These are phyloP conservation scores for Echiichthys vipera DNA, from an alignment of 2,797 vertebrate species.

Conservation along the genomic window DNA sequence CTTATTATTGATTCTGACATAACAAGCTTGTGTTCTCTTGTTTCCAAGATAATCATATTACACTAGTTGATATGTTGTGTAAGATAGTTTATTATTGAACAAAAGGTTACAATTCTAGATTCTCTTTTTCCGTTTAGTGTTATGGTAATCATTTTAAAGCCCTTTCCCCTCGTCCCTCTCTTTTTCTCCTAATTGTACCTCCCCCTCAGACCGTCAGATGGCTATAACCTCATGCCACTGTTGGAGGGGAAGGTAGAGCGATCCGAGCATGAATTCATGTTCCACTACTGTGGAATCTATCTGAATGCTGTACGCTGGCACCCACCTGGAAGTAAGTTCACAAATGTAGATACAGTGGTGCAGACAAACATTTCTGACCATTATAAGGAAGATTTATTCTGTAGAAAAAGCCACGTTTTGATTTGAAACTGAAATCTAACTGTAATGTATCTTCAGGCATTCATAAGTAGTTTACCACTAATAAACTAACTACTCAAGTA, in stretches of 20 bases:
- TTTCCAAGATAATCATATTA: not conserved
- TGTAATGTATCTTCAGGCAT: not conserved
- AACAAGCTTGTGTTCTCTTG: not conserved
- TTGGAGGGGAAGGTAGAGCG: conserved; percentile 79
- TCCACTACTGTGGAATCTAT: conserved; percentile 92
- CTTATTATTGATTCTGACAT: not conserved
- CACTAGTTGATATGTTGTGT: not conserved
- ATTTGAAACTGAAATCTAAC: not conserved
- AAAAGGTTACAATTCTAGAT: not conserved
- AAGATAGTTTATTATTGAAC: not conserved
- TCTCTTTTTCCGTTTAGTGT: not conserved
- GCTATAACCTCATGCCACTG: conserved; percentile 91
- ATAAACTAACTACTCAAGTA: not conserved
- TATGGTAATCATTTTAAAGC: not conserved
- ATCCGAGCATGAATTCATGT: conserved; percentile 94
- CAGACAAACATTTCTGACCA: not conserved
- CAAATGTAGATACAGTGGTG: not conserved
- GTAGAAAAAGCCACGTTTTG: not conserved
- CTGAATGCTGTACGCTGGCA: conserved; percentile 94
- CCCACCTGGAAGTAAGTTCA: conserved; percentile 88
- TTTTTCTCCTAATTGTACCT: not conserved
- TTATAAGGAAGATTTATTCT: not conserved
- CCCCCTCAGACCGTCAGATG: conserved; percentile 87
- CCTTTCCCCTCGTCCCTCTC: not conserved
- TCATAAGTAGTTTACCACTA: not conserved